Evolutionary conservation across 2,888 invertebrate genomes (phyloP), one percentile per base, ranked within the genome.

Genomic region (Peribatodes rhomboidaria): DNA sequence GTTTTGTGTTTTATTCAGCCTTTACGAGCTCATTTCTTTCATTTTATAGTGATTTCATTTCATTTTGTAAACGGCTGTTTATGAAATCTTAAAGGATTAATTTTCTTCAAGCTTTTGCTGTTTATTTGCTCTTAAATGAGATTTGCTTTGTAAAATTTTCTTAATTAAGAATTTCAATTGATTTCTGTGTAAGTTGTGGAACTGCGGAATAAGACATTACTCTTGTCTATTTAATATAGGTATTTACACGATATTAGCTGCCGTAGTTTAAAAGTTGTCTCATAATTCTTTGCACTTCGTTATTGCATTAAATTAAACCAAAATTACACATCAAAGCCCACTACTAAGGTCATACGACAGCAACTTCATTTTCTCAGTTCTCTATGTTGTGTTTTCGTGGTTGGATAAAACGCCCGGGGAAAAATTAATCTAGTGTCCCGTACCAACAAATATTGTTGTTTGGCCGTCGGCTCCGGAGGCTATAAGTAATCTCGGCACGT

Each of bases 401-500:
- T 70, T 68, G 76, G 76, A 84, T 83, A 81, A 85, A 89, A 86
- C 82, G 86, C 86, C 86, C 71, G 81, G 79, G 86, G 88, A 89
- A 89, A 90, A 90, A 89, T 88, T 89, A 90, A 90, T 90, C 87
- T 88, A 83, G 84, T 86, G 86, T 85, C 86, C 85, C 84, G 82
- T 80, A 78, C 85, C 84, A 83, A 82, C 89, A 89, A 90, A 90
- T 89, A 90, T 89, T 90, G 86, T 91, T 89, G 90, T 90, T 90
- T 89, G 89, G 85, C 81, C 79, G 71, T 76, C 72, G 72, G 77
- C 80, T 82, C 82, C 82, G 81, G 83, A 74, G 85, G 87, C 86
- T 86, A 87, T 89, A 88, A 89, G 90, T 89, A 91, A 90, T 90
- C 89, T 85, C 84, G 81, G 86, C 87, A 87, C 89, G 88, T 88